Evolutionary conservation across 1,140 invertebrate species (phyloP).

Genomic region (Cydia splendana): DNA sequence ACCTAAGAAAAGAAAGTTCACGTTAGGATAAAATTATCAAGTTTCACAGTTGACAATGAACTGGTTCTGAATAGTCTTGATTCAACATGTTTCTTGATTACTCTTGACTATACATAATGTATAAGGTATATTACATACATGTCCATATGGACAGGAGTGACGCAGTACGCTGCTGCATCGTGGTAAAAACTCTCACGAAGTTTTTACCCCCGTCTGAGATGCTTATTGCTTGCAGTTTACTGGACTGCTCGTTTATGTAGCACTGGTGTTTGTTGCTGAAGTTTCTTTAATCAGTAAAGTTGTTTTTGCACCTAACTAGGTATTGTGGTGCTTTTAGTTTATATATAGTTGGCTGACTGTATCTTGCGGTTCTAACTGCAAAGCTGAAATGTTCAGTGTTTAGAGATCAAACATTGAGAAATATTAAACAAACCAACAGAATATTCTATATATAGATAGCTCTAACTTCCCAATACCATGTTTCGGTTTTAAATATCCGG

Average conservation of each 20-base stretch:
- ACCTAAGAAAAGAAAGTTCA: no score
- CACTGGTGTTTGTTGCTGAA: conserved; percentile 5
- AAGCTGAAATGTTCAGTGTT: no score
- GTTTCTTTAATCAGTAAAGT: conserved; percentile 25
- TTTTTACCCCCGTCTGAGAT: conserved; percentile 1
- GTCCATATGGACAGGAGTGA: not conserved
- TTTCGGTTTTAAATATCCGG: no score
- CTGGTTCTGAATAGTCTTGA: no score
- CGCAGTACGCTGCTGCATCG: conserved; percentile 11
- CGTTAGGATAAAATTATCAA: no score
- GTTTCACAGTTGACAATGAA: no score
- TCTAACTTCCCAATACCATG: no score
- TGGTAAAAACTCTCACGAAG: conserved; percentile 1
- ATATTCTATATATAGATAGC: not conserved
- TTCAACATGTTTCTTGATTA: not conserved
- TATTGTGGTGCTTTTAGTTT: conserved; percentile 26
- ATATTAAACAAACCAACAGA: no score
- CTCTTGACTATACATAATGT: not conserved
- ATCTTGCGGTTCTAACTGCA: not conserved
- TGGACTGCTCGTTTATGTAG: not conserved
- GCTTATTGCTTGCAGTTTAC: conserved; percentile 30
- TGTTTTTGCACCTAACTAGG: conserved; percentile 7
- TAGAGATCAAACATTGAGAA: no score
- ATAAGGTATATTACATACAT: not conserved
- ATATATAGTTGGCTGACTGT: not conserved